Evolutionary conservation across 2,888 invertebrate species (phyloP).

Genomic region (Belgica antarctica): DNA sequence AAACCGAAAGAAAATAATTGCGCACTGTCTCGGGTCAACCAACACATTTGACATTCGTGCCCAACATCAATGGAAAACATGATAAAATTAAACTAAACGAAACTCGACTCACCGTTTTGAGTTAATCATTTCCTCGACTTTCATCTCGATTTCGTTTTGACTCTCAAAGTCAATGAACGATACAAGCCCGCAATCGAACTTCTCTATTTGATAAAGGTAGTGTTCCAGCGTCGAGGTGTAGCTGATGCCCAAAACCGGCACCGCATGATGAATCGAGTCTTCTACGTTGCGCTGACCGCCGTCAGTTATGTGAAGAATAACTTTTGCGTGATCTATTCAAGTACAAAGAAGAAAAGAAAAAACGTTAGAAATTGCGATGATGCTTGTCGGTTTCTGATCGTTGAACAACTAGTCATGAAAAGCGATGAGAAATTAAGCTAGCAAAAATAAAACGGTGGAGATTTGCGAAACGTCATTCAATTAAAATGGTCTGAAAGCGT

Average conservation of each 20-base stretch:
- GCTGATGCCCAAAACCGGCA: constrained; percentile 48
- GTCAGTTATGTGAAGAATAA: constrained; percentile 47
- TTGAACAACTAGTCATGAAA: not conserved
- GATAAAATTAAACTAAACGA: not conserved
- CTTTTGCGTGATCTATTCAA: constrained; percentile 47
- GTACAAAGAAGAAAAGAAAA: constrained; percentile 35
- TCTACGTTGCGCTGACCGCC: constrained; percentile 48
- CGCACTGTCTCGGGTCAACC: not conserved
- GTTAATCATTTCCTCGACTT: constrained; percentile 46
- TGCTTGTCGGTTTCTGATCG: not conserved
- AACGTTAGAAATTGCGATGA: not conserved
- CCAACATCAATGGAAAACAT: not conserved
- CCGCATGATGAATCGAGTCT: constrained; percentile 48
- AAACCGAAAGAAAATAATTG: too few relatives aligned
- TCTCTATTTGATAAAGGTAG: constrained; percentile 47
- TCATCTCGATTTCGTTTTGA: constrained; percentile 45
- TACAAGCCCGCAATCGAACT: constrained; percentile 47
- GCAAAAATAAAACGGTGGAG: not conserved
- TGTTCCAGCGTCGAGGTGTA: constrained; percentile 48
- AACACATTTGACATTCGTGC: not conserved
- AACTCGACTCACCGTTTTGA: constrained; percentile 46
- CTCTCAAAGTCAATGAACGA: constrained; percentile 47
- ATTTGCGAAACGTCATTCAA: too few relatives aligned
- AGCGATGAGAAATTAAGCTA: not conserved
- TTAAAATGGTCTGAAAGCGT: too few relatives aligned